Evolutionary conservation across 1,140 invertebrate genomes (phyloP).

Genomic region (Streblospio benedicti): DNA sequence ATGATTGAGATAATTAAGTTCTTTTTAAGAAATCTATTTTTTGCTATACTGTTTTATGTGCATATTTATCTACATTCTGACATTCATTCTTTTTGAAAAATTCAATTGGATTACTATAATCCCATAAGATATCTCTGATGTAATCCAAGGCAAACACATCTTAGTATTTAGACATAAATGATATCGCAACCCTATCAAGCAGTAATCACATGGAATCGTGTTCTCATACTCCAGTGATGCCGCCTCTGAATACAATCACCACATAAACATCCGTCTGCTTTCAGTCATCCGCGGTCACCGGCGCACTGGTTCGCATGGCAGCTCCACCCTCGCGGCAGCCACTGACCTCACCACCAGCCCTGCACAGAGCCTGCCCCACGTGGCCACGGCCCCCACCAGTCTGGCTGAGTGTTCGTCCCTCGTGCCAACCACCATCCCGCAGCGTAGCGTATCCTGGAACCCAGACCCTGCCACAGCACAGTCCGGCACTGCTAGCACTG

Average conservation of each 20-base stretch:
- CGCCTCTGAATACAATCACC: not conserved
- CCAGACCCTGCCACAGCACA: constrained; percentile 2
- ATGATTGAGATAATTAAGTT: too few species aligned
- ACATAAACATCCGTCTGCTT: constrained; percentile 13
- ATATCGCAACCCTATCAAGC: not conserved
- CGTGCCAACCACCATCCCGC: constrained; percentile 1
- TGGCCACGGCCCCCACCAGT: not conserved
- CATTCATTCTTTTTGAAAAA: too few species aligned
- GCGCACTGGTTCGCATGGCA: constrained; percentile 25
- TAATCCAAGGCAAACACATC: not conserved
- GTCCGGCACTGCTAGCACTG: not conserved
- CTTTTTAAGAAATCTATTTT: too few species aligned
- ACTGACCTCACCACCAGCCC: not conserved
- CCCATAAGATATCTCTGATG: not conserved
- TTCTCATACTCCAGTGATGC: constrained; percentile 6
- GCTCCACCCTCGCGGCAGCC: not conserved
- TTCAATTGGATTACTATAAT: constrained; percentile 5
- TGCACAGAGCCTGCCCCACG: not conserved
- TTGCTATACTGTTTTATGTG: too few species aligned
- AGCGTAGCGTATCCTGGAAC: constrained; percentile 10
- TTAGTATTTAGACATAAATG: not conserved
- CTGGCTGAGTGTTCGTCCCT: not conserved
- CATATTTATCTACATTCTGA: too few species aligned
- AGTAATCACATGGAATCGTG: not conserved
- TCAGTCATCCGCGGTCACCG: constrained; percentile 30